A percentile compares a stretch with the other conserved stretches of the same genome.
These are phyloP conservation scores for Falco novaeseelandiae DNA, from an alignment of 2,797 vertebrate species.

Conservation along the genomic window DNA sequence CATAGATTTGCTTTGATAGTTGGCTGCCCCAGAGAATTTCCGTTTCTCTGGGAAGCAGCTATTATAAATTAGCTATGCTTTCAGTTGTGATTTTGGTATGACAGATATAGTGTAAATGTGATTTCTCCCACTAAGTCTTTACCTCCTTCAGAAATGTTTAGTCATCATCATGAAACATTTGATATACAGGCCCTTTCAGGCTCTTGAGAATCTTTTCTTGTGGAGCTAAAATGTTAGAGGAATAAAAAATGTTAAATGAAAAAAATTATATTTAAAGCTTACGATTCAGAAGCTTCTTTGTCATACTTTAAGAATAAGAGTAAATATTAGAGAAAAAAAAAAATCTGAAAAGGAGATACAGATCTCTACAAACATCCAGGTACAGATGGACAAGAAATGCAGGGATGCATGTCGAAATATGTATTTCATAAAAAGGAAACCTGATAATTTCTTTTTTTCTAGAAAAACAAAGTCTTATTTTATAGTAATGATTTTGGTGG, in stretches of 20 bases:
- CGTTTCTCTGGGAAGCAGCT: not conserved
- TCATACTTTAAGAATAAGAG: not conserved
- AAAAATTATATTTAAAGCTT: not conserved
- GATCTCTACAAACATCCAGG: not conserved
- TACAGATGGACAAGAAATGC: not conserved
- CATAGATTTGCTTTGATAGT: not conserved
- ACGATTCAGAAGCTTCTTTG: not conserved
- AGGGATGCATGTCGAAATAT: not conserved
- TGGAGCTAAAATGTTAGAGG: not conserved
- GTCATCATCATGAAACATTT: not conserved
- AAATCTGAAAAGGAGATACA: not conserved
- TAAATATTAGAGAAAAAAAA: not conserved
- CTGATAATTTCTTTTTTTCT: not conserved
- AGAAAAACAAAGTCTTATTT: not conserved
- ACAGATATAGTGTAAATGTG: not conserved
- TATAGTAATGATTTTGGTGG: not conserved
- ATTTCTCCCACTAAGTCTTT: not conserved
- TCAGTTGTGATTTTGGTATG: not conserved
- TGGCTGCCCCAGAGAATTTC: constrained; percentile 8
- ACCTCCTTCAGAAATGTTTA: not conserved
- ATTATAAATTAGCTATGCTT: not conserved
- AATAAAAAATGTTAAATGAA: not conserved
- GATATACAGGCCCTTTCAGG: not conserved
- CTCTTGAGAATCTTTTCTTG: not conserved
- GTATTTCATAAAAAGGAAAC: not conserved